phyloP scores from a whole-genome alignment of 1,140 invertebrate species.

The Neodiprion virginianus region DNA sequence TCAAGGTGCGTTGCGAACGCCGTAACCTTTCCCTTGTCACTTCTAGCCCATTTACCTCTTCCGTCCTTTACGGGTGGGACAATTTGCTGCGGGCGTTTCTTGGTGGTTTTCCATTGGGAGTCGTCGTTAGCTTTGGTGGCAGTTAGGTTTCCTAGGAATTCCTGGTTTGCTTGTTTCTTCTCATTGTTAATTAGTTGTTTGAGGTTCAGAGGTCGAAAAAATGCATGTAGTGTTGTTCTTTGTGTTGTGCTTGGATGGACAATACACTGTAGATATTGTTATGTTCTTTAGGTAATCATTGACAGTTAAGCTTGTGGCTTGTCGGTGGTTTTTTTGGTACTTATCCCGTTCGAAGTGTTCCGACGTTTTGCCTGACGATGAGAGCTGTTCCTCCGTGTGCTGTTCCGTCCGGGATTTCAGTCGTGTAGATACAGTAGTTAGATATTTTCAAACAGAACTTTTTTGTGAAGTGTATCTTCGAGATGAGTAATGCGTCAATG shows the following conservation, averaged over 20 bases:
- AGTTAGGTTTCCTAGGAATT: constrained; percentile 19
- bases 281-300: constrained; percentile 2
- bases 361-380: constrained; percentile 23
- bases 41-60: constrained; percentile 26
- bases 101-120: constrained; percentile 34
- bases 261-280: constrained; percentile 31
- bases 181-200: not conserved
- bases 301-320: constrained; percentile 31
- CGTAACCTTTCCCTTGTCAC: constrained; percentile 25
- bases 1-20: constrained; percentile 22
- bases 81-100: constrained; percentile 28
- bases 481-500: constrained; percentile 39
- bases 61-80: constrained; percentile 24
- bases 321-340: constrained; percentile 25
- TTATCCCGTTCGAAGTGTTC: constrained; percentile 24
- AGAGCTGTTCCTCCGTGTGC: constrained; percentile 38
- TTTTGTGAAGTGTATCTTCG: constrained; percentile 41
- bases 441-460: constrained; percentile 30
- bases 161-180: constrained; percentile 17
- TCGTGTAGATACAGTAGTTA: constrained; percentile 29
- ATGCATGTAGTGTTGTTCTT: constrained; percentile 24
- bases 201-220: constrained; percentile 23
- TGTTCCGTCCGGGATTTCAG: constrained; percentile 35
- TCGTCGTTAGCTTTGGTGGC: constrained; percentile 23
- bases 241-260: constrained; percentile 31